A percentile compares a stretch with the other conserved stretches of the same genome.
These are phyloP conservation scores for Gallinago stenura DNA, from an alignment of 2,797 vertebrate species.

Conservation along the genomic window DNA sequence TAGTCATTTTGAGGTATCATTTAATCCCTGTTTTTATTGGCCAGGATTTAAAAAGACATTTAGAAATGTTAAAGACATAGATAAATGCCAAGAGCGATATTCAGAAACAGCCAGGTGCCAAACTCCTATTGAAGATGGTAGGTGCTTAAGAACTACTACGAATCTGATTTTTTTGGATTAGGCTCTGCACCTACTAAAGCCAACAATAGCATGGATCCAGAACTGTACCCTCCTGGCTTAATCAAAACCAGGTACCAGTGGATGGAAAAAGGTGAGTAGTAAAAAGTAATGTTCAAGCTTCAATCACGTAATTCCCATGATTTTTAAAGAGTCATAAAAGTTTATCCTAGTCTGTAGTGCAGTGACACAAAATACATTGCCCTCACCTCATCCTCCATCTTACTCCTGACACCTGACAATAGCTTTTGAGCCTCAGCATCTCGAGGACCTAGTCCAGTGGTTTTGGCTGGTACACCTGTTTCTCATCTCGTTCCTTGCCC, in stretches of 20 bases:
- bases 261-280: neutral
- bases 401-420: neutral
- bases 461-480: neutral
- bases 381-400: neutral
- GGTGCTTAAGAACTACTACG: neutral
- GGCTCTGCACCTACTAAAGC: neutral
- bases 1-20: neutral
- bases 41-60: neutral
- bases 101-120: neutral
- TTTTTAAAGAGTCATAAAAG: neutral
- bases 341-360: neutral
- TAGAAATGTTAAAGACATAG: neutral
- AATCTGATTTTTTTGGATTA: neutral
- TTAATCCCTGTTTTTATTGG: neutral
- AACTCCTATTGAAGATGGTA: neutral
- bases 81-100: neutral
- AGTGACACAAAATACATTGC: neutral
- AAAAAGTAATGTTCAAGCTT: neutral
- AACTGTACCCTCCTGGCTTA: neutral
- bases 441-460: neutral
- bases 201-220: neutral
- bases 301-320: neutral
- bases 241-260: neutral
- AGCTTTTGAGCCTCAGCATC: neutral
- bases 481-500: neutral